A percentile compares a stretch with the other conserved stretches of the same genome.
Evolutionary conservation across 2,888 invertebrate species (phyloP).

Genomic region (Microdon myrmicae): DNA sequence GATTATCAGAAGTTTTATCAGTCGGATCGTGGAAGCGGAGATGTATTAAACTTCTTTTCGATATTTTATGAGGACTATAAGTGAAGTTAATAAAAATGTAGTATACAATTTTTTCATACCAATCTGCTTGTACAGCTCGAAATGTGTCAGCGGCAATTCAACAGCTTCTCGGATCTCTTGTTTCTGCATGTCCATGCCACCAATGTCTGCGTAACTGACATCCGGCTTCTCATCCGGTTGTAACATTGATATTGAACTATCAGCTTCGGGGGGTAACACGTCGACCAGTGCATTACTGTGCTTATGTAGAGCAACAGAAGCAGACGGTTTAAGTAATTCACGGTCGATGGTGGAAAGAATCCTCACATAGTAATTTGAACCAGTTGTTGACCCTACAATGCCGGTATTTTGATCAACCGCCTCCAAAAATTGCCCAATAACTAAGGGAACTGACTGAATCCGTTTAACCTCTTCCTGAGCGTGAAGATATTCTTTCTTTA

Average conservation of each 20-base stretch:
- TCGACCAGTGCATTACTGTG: slow-evolving; percentile 99
- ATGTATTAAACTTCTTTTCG: no score
- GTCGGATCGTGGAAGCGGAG: no score
- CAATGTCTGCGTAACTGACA: slow-evolving; percentile 96
- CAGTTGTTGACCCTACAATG: slow-evolving; percentile 98
- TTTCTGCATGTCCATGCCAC: slow-evolving; percentile 99
- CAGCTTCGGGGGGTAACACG: slow-evolving; percentile 98
- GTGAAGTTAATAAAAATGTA: no score
- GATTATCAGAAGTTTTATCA: no score
- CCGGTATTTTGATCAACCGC: slow-evolving; percentile 99
- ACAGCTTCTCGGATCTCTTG: slow-evolving; percentile 99
- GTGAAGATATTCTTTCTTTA: slow-evolving; percentile 98
- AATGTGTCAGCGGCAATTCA: slow-evolving; percentile 96
- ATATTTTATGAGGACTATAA: no score
- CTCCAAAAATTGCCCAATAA: slow-evolving; percentile 98
- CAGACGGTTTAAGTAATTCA: slow-evolving; percentile 96
- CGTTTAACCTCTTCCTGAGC: slow-evolving; percentile 98
- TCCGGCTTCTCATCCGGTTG: slow-evolving; percentile 98
- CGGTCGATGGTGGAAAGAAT: slow-evolving; percentile 98
- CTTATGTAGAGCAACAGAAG: slow-evolving; percentile 98
- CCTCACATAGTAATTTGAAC: slow-evolving; percentile 98
- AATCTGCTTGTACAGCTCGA: slow-evolving; percentile 97
- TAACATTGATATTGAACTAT: slow-evolving; percentile 98
- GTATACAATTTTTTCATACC: no score
- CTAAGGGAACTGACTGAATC: slow-evolving; percentile 98